Conservation (phyloP, 1,140 invertebrate species). For the Neodiprion fabricii region DNA sequence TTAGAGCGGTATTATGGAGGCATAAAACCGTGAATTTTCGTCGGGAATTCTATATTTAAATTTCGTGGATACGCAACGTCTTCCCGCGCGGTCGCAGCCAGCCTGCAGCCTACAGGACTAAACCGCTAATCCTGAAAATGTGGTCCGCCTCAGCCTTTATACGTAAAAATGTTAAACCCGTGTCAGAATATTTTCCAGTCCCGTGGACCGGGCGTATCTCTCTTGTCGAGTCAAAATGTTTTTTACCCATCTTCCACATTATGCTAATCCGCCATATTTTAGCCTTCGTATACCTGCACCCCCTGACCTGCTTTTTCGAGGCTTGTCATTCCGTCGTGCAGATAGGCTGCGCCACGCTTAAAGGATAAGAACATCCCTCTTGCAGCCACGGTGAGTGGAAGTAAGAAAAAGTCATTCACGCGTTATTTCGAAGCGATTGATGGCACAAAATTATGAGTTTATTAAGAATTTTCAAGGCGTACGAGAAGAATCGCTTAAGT, state of each 20-base stretch:
- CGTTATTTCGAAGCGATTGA: background rate
- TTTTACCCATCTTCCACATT: slow-evolving; percentile 27
- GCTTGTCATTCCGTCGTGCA: slow-evolving; percentile 30
- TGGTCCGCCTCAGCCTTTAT: background rate
- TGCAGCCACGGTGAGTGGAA: slow-evolving; percentile 10
- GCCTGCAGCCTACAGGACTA: background rate
- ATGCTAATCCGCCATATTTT: slow-evolving; percentile 41
- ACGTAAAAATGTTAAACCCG: slow-evolving; percentile 6
- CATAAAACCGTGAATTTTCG: background rate
- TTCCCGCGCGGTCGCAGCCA: background rate
- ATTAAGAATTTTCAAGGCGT: background rate
- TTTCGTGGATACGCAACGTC: background rate
- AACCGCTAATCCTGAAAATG: slow-evolving; percentile 11
- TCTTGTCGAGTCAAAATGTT: slow-evolving; percentile 10
- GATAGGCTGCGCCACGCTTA: background rate
- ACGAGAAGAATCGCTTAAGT: no score
- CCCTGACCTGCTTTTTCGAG: slow-evolving; percentile 32
- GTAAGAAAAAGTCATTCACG: background rate
- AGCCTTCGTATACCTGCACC: slow-evolving; percentile 29
- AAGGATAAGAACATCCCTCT: slow-evolving; percentile 34
- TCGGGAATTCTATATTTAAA: slow-evolving; percentile 1
- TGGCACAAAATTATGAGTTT: background rate
- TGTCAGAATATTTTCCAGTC: slow-evolving; percentile 9
- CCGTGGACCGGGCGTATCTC: background rate
- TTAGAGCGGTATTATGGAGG: no score